Evolutionary conservation across 1,140 invertebrate genomes (phyloP).

Genomic region (Drosophila sulfurigaster): DNA sequence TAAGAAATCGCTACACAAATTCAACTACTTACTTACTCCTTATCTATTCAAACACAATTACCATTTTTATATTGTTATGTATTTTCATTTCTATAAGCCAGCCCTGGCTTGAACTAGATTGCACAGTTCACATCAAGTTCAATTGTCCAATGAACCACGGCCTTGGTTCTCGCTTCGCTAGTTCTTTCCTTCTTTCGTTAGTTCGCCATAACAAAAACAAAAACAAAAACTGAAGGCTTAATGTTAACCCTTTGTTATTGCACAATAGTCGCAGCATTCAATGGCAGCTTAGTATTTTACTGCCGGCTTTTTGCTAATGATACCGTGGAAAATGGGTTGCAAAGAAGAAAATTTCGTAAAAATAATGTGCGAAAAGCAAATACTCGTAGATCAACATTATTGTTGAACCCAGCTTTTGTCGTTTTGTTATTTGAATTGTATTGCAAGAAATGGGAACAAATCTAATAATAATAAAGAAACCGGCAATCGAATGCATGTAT

Average conservation of each 20-base stretch:
- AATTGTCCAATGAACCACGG: too few relatives aligned
- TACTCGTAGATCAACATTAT: background rate
- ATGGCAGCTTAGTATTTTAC: conserved; percentile 23
- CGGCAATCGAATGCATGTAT: conserved; percentile 28
- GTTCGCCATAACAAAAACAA: background rate
- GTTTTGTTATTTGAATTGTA: background rate
- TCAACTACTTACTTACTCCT: too few relatives aligned
- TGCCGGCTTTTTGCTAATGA: conserved; percentile 35
- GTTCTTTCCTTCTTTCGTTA: background rate
- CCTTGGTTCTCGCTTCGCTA: background rate
- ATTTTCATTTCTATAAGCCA: too few relatives aligned
- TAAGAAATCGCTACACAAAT: too few relatives aligned
- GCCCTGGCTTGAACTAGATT: too few relatives aligned
- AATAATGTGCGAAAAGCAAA: conserved; percentile 62
- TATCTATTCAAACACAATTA: too few relatives aligned
- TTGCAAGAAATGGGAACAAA: conserved; percentile 26
- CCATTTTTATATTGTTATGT: too few relatives aligned
- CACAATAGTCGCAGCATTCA: background rate
- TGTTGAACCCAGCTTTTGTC: background rate
- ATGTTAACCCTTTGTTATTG: background rate
- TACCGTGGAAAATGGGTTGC: conserved; percentile 76
- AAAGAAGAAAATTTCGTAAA: conserved; percentile 60
- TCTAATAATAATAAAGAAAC: conserved; percentile 35
- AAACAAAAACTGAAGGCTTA: background rate
- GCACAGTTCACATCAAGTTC: too few relatives aligned